phyloP scores from a whole-genome alignment of 2,888 invertebrate genomes.

The Spisula subtruncata region DNA sequence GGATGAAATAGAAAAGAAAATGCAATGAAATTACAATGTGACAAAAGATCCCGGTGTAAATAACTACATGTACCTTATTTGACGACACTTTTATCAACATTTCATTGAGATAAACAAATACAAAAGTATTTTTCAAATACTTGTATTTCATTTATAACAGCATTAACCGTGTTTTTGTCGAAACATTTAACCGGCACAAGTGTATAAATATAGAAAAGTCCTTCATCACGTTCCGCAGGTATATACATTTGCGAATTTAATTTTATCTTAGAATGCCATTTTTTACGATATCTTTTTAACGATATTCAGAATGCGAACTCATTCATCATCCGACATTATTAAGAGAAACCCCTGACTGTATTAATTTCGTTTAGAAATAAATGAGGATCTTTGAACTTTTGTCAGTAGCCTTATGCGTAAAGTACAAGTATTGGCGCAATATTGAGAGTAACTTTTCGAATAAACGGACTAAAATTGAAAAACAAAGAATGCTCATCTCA shows the following conservation, averaged over 20 bases:
- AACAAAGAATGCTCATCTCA: background rate
- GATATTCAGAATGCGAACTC: background rate
- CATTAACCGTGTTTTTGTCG: too few species aligned
- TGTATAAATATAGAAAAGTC: too few species aligned
- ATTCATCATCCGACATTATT: background rate
- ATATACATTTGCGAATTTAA: background rate
- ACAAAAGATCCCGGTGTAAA: too few species aligned
- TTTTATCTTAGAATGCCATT: background rate
- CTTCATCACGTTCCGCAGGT: too few species aligned
- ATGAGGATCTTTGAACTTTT: background rate
- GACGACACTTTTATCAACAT: too few species aligned
- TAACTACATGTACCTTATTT: too few species aligned
- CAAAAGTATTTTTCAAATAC: too few species aligned
- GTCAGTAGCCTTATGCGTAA: background rate
- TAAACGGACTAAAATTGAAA: background rate
- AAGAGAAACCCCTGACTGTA: background rate
- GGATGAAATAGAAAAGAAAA: too few species aligned
- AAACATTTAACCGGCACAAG: too few species aligned
- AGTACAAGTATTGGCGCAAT: background rate
- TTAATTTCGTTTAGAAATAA: background rate
- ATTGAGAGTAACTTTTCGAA: background rate
- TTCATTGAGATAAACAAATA: too few species aligned
- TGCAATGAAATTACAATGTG: too few species aligned
- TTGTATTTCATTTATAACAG: too few species aligned
- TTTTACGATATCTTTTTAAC: background rate